These are phyloP conservation scores for Pyrocoelia pectoralis DNA, from an alignment of 2,888 invertebrate species.

Conservation along the genomic window DNA sequence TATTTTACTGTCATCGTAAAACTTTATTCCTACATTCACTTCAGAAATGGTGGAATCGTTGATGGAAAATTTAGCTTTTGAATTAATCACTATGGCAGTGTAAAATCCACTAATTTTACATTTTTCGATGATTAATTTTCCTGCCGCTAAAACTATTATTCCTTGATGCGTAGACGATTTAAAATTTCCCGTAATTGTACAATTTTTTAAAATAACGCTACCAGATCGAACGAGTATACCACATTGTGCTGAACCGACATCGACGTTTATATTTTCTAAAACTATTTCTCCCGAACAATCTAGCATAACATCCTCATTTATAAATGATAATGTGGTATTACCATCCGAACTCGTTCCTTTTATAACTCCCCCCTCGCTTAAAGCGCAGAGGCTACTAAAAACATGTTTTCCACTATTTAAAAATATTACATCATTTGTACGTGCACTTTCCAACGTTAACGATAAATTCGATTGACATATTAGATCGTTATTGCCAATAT, in stretches of 20 bases:
- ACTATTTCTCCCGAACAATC: slow-evolving; percentile 63
- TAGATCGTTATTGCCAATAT: slow-evolving; percentile 56
- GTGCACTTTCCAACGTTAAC: slow-evolving; percentile 58
- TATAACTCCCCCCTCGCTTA: slow-evolving; percentile 62
- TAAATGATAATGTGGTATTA: slow-evolving; percentile 54
- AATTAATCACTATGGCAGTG: neutral
- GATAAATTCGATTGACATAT: slow-evolving; percentile 59
- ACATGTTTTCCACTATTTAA: slow-evolving; percentile 62
- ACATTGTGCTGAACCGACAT: slow-evolving; percentile 63
- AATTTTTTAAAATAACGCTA: slow-evolving; percentile 61
- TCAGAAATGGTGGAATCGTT: neutral
- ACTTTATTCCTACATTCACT: neutral
- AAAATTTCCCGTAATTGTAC: slow-evolving; percentile 62
- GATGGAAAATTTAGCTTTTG: neutral
- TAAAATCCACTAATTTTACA: slow-evolving; percentile 7
- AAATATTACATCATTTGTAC: slow-evolving; percentile 61
- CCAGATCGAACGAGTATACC: slow-evolving; percentile 64
- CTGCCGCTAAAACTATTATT: slow-evolving; percentile 61
- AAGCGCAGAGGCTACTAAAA: slow-evolving; percentile 61
- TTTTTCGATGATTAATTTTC: slow-evolving; percentile 50
- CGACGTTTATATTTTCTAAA: slow-evolving; percentile 64
- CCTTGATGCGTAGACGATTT: slow-evolving; percentile 64
- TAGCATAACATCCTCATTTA: slow-evolving; percentile 63
- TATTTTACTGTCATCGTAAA: slow-evolving; percentile 46
- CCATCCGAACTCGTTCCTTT: slow-evolving; percentile 47